Evolutionary conservation across 1,140 invertebrate species (phyloP).

Genomic region (Trichoplusia ni): DNA sequence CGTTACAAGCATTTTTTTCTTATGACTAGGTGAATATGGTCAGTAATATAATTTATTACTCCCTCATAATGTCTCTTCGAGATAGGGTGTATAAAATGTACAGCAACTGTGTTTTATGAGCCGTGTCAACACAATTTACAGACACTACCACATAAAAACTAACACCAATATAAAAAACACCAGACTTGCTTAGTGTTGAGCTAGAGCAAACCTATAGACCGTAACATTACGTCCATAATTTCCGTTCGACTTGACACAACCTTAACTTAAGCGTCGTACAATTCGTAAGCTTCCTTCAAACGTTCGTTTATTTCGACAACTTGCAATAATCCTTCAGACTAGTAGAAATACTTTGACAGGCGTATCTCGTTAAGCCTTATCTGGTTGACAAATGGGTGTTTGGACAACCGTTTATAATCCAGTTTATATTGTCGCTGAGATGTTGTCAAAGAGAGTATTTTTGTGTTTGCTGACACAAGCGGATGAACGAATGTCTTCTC

Average conservation of each 20-base stretch:
- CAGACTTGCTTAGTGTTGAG: not conserved
- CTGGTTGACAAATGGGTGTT: slow-evolving; percentile 36
- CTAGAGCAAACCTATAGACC: not conserved
- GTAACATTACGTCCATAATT: slow-evolving; percentile 4
- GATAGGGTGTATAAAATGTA: too few species aligned
- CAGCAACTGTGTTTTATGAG: too few species aligned
- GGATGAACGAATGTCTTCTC: too few species aligned
- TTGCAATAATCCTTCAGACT: slow-evolving; percentile 24
- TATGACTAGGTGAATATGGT: too few species aligned
- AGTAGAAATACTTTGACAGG: slow-evolving; percentile 13
- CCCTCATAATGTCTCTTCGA: too few species aligned
- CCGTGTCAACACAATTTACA: too few species aligned
- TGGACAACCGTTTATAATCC: slow-evolving; percentile 35
- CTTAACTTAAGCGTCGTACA: not conserved
- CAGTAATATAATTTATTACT: too few species aligned
- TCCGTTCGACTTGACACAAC: slow-evolving; percentile 3
- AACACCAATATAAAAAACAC: too few species aligned
- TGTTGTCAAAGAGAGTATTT: slow-evolving; percentile 17
- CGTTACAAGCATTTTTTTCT: too few species aligned
- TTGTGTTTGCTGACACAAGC: too few species aligned
- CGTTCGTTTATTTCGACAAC: slow-evolving; percentile 6
- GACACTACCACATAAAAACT: not conserved
- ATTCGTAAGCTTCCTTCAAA: not conserved
- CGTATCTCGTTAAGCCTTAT: slow-evolving; percentile 28
- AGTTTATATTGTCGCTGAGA: slow-evolving; percentile 28